Percentiles rank a stretch among this genome's conserved stretches.
phyloP scores from a whole-genome alignment of 64 coral and sea anemone genomes.

The Actinia equina region DNA sequence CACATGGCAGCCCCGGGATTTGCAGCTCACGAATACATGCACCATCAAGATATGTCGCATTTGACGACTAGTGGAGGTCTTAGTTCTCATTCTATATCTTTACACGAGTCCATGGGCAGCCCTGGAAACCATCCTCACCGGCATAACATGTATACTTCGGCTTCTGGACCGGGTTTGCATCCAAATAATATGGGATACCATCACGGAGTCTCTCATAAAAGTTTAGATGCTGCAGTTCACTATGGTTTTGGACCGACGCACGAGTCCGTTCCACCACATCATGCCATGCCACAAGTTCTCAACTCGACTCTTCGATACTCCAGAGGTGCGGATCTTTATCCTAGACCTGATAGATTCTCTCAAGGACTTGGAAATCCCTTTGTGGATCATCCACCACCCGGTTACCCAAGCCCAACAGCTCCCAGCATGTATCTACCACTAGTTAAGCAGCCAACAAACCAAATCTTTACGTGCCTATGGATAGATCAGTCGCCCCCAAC shows the following conservation, averaged over 20 bases:
- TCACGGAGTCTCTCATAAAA: conserved; percentile 73
- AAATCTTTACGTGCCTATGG: conserved; percentile 91
- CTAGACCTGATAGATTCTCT: conserved; percentile 72
- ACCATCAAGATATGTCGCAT: conserved; percentile 81
- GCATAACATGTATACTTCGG: conserved; percentile 81
- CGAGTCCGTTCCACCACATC: conserved; percentile 65
- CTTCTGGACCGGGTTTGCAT: conserved; percentile 66
- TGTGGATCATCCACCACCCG: conserved; percentile 75
- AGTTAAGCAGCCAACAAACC: conserved; percentile 91
- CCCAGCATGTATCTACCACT: conserved; percentile 87
- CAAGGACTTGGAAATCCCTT: conserved; percentile 84
- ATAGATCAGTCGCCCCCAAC: conserved; percentile 76
- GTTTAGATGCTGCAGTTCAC: conserved; percentile 71
- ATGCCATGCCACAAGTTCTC: conserved; percentile 68
- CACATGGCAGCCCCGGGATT: conserved; percentile 80
- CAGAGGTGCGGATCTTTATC: conserved; percentile 63
- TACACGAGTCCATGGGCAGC: conserved; percentile 78
- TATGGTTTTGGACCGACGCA: conserved; percentile 66
- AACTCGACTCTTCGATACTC: conserved; percentile 70
- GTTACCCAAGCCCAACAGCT: conserved; percentile 66
- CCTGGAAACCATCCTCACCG: conserved; percentile 80
- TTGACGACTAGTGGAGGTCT: conserved; percentile 59
- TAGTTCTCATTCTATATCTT: conserved; percentile 74
- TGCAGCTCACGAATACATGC: conserved; percentile 79
- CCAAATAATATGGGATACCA: conserved; percentile 93